phyloP scores from a whole-genome alignment of 2,888 invertebrate genomes.

The Agapostemon virescens region DNA sequence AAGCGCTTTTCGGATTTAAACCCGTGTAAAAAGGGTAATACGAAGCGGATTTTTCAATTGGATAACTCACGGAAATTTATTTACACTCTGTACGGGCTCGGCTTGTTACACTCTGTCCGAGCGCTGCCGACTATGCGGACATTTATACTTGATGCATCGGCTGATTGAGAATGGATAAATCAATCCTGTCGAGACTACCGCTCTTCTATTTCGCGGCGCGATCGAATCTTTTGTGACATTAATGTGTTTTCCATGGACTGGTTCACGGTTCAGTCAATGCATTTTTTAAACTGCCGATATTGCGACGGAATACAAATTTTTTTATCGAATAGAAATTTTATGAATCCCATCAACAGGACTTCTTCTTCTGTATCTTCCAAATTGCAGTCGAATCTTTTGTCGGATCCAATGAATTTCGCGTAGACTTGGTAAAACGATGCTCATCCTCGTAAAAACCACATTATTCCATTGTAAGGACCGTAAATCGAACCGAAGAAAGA shows the following conservation, averaged over 20 bases:
- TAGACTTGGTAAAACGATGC: not conserved
- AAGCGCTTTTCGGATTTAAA: slow-evolving; percentile 14
- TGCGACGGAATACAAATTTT: not conserved
- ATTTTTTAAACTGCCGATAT: not conserved
- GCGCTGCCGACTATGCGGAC: not conserved
- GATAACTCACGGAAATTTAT: slow-evolving; percentile 9
- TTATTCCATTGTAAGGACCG: too few species aligned
- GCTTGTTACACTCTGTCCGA: not conserved
- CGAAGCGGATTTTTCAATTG: slow-evolving; percentile 15
- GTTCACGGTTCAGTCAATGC: not conserved
- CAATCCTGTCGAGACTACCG: not conserved
- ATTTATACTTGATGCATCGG: slow-evolving; percentile 3
- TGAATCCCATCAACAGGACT: not conserved
- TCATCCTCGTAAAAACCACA: too few species aligned
- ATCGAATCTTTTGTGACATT: not conserved
- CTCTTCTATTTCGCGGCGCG: not conserved
- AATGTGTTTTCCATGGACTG: not conserved
- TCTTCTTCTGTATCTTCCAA: not conserved
- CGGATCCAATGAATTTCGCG: not conserved
- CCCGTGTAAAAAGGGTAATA: slow-evolving; percentile 7
- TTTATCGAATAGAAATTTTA: not conserved
- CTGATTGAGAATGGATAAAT: slow-evolving; percentile 9
- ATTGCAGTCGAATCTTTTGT: not conserved
- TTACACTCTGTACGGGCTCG: not conserved
- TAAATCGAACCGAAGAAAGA: too few species aligned